These are phyloP conservation scores for Istiophorus platypterus DNA, from an alignment of 2,113 vertebrate species.

Conservation along the genomic window DNA sequence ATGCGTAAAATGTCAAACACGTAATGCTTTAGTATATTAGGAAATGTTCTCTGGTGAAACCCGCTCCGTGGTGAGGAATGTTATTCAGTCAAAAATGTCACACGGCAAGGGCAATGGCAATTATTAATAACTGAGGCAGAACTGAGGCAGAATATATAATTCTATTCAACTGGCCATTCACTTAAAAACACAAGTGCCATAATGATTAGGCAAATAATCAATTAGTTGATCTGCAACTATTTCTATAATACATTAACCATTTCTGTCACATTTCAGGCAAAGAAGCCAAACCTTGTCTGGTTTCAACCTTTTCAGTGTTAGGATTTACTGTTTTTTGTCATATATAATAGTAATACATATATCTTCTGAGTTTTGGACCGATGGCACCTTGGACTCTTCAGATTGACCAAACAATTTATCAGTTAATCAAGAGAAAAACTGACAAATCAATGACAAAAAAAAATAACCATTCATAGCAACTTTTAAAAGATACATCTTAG, in stretches of 20 bases:
- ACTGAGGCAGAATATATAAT: slow-evolving; percentile 2
- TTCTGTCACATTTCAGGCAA: background rate
- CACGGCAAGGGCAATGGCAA: background rate
- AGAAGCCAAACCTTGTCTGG: background rate
- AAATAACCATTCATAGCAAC: background rate
- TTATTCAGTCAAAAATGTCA: slow-evolving; percentile 41
- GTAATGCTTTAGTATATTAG: background rate
- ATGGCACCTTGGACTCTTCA: background rate
- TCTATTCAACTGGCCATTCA: background rate
- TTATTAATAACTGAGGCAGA: background rate
- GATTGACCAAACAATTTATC: background rate
- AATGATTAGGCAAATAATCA: background rate
- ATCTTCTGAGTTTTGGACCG: background rate
- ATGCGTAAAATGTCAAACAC: background rate
- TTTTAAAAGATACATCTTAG: background rate
- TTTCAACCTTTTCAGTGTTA: background rate
- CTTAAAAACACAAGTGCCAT: background rate
- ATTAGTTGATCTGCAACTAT: background rate
- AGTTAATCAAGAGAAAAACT: background rate
- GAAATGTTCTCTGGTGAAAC: background rate
- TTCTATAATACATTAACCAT: background rate
- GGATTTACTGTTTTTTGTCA: background rate
- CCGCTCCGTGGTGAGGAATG: background rate
- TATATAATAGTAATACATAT: background rate
- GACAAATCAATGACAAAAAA: background rate